A percentile compares a stretch with the other conserved stretches of the same genome.
These are phyloP conservation scores for Craseonycteris thonglongyai DNA, from an alignment of 2,113 vertebrate species.

Conservation along the genomic window DNA sequence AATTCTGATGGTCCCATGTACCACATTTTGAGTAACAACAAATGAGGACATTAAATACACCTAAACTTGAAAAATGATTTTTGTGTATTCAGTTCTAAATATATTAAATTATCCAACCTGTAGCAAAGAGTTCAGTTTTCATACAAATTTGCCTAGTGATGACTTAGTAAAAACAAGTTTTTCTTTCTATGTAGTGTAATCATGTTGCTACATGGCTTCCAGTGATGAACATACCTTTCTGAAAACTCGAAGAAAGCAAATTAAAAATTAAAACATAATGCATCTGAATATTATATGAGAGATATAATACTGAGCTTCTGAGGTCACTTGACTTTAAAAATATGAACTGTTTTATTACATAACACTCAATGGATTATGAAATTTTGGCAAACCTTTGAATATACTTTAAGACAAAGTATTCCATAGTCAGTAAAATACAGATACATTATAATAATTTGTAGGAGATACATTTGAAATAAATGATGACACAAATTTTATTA, in stretches of 20 bases:
- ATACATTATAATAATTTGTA: not conserved
- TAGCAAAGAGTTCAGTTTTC: not conserved
- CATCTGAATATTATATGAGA: not conserved
- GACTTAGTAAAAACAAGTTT: not conserved
- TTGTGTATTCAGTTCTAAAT: not conserved
- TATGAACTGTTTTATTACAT: not conserved
- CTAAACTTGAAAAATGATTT: not conserved
- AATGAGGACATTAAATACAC: not conserved
- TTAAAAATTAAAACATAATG: not conserved
- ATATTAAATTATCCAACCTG: not conserved
- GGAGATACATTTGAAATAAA: not conserved
- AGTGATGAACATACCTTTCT: not conserved
- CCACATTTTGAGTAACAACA: not conserved
- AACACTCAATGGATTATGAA: not conserved
- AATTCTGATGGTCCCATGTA: not conserved
- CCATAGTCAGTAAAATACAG: not conserved
- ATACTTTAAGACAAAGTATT: not conserved
- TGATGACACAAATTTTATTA: not conserved
- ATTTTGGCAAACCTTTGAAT: not conserved
- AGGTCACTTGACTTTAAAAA: not conserved
- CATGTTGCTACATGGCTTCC: not conserved
- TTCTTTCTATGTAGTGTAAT: not conserved
- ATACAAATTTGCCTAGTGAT: not conserved
- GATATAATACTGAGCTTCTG: not conserved
- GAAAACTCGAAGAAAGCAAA: not conserved